These are phyloP conservation scores for Epizoanthus rinbou DNA, from an alignment of 92 coral and sea anemone species.

Conservation along the genomic window DNA sequence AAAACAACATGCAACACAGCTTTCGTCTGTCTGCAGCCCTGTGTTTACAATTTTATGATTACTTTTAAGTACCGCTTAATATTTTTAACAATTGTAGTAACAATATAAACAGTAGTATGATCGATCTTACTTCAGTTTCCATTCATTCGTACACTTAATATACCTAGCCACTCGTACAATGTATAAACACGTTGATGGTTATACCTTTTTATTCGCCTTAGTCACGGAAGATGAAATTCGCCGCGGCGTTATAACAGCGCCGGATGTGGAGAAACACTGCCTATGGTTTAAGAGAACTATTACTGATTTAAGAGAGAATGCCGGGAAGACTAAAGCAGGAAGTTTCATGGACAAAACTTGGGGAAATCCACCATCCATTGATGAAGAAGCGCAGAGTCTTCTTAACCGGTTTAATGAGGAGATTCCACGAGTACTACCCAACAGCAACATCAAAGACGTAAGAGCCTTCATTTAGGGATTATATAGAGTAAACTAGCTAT, in stretches of 20 bases:
- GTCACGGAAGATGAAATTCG: constrained; percentile 99
- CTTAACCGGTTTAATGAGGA: constrained; percentile 77
- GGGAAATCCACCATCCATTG: constrained; percentile 67
- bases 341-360: constrained; percentile 90
- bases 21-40: too few species aligned
- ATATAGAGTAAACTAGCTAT: too few species aligned
- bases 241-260: constrained; percentile 81
- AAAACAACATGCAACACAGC: too few species aligned
- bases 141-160: too few species aligned
- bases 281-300: constrained; percentile 94
- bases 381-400: constrained; percentile 74
- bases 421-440: constrained; percentile 63
- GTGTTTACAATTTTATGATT: too few species aligned
- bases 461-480: neutral
- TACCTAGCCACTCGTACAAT: too few species aligned
- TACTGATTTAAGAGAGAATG: constrained; percentile 60
- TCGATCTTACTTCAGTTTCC: too few species aligned
- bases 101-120: too few species aligned
- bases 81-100: too few species aligned
- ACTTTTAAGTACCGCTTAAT: too few species aligned
- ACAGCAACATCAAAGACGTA: constrained; percentile 52
- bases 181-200: neutral
- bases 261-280: constrained; percentile 76
- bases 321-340: constrained; percentile 73
- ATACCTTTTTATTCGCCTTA: constrained; percentile 7